Base-by-base conservation (phyloP, 2,888 invertebrate species). In the Dione juno region DNA sequence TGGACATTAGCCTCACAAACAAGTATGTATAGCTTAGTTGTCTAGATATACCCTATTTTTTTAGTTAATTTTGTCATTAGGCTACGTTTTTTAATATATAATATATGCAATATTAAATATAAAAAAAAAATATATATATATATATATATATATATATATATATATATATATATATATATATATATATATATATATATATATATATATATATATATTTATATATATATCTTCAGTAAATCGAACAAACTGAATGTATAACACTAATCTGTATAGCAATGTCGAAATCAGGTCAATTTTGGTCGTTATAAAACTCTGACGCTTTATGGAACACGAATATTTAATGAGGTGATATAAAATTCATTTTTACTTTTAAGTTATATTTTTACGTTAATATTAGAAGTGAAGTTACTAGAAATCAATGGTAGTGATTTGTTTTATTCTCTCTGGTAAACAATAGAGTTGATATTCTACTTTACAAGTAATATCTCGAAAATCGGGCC, bases 221-320 rank as follows among this genome's bases (percentile, higher is more conserved):
- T 43, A 43, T 43, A 43, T 11, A 43, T 14, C 1, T 11, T 41
- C 50, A 16, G 19, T 50, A 19, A 16, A 3, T 9, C 45, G 16
- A 5, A 54, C 35, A 35, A 54, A 54, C 28, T 10, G 11, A 54
- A 54, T 16, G 16, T 54, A n/a, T 54, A 37, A 37, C 37, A 54
- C 37, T 54, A 54, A 45, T 63, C 48, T 50, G 35, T 48, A 37
- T 11, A 45, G 48, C 19, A 63, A 48, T 63, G 16, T 16, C 41
- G 50, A 68, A 71, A 68, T 68, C 37, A 68, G 71, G 71, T 68
- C 64, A 71, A 68, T 67, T 68, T 67, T 41, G 50, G 28, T 50
- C 28, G 61, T 40, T 53, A 63, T 50, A 70, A 71, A 68, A 43
- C 50, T 57, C 58, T 63, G 48, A 50, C n/a, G 19, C 19, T 45